Base-by-base conservation (phyloP, 2,888 invertebrate genomes). In the Lamellibrachia columna region DNA sequence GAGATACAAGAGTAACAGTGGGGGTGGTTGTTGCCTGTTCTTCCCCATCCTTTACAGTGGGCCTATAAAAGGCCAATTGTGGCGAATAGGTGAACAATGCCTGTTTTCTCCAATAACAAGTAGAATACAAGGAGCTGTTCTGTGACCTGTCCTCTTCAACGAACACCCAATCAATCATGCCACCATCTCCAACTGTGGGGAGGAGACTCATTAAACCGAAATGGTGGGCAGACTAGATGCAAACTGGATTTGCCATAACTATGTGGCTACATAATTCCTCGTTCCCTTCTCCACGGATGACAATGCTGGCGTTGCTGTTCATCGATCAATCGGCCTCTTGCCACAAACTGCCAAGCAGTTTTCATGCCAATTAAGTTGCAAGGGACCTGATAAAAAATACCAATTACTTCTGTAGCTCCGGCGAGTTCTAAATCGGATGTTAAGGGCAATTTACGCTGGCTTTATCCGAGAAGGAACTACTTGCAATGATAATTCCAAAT, bases 351-450 rank as follows among this genome's bases (percentile, higher is more conserved):
- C 75, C 75, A 4, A 15, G 15, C 75, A 11, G 75, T 22, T 15
- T 15, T 75, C 75, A 75, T n/a, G 75, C 75, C 75, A 75, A 75
- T 75, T 75, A 75, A 22, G 75, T 75, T 75, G 75, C 75, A 75
- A 75, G 22, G 75, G 75, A 75, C 75, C 75, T 75, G 75, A 75
- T 75, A 75, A 75, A 75, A 60, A 75, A 75, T 22, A 22, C 75
- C 75, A 75, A 75, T 75, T 75, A 75, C 75, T 75, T 75, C 75
- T 75, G 75, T 15, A 75, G 75, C 11, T 22, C 15, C 22, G 75
- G 75, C 75, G 75, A 75, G 75, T 22, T 22, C 75, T 75, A 75
- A 75, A 75, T 75, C 75, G 75, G 75, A 75, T 75, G 75, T 75
- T 75, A 75, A n/a, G 75, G 75, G 75, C 75, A 75, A 75, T 75